These are phyloP conservation scores for Aythya baeri DNA, from an alignment of 2,113 vertebrate genomes.

Conservation along the genomic window DNA sequence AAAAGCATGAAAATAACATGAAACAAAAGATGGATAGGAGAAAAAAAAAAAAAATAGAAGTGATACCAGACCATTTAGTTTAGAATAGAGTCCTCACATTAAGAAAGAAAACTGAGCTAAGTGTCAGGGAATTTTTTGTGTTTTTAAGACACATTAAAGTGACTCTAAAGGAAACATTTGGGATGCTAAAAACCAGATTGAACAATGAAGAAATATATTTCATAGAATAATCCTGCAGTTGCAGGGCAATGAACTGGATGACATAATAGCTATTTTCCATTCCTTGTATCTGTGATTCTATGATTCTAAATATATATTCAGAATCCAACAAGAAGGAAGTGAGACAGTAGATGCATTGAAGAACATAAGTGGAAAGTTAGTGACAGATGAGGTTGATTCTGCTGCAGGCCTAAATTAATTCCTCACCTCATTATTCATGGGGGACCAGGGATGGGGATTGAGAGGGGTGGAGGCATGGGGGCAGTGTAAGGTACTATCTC, in stretches of 20 bases:
- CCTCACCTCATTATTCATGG: slow-evolving; percentile 50
- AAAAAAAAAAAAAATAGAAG: neutral
- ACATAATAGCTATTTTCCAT: slow-evolving; percentile 32
- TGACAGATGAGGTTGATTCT: slow-evolving; percentile 60
- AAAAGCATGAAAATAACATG: neutral
- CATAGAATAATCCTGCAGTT: neutral
- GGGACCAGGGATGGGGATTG: neutral
- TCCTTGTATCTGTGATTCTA: slow-evolving; percentile 22
- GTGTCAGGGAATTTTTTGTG: neutral
- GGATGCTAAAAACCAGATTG: neutral
- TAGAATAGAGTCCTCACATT: neutral
- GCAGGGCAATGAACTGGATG: slow-evolving; percentile 19
- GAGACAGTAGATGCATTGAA: slow-evolving; percentile 32
- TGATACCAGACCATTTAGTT: neutral
- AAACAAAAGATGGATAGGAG: neutral
- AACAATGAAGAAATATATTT: slow-evolving; percentile 5
- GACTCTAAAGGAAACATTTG: slow-evolving; percentile 34
- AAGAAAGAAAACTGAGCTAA: neutral
- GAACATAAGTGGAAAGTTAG: slow-evolving; percentile 29
- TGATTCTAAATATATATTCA: slow-evolving; percentile 55
- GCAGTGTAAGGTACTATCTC: neutral
- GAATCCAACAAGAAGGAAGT: slow-evolving; percentile 9
- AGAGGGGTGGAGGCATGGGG: no score
- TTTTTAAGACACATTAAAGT: neutral
- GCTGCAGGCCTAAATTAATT: slow-evolving; percentile 57